These are phyloP conservation scores for Marmota monax DNA, from an alignment of 2,113 vertebrate genomes.

Conservation along the genomic window DNA sequence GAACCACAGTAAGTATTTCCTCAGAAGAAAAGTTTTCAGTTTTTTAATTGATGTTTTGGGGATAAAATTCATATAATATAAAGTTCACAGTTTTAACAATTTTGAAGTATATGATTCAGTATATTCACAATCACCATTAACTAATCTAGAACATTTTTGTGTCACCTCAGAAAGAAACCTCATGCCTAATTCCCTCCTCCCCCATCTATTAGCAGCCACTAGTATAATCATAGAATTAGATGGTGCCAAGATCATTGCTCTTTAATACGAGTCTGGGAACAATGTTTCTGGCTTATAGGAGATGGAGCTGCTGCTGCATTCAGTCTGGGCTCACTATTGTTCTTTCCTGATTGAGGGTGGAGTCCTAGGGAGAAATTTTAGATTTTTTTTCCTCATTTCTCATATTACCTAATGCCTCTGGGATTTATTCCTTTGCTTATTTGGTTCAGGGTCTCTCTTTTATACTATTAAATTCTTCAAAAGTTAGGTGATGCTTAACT, in stretches of 20 bases:
- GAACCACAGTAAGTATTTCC: background rate
- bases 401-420: background rate
- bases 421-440: background rate
- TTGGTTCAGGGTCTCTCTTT: background rate
- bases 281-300: background rate
- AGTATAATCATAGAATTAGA: background rate
- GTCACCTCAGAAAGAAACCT: background rate
- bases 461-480: constrained; percentile 1
- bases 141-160: background rate
- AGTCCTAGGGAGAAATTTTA: background rate
- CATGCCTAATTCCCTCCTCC: background rate
- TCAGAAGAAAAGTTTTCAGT: background rate
- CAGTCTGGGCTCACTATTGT: background rate
- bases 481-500: background rate
- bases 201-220: background rate
- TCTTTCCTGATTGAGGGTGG: background rate
- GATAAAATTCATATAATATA: background rate
- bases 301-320: background rate
- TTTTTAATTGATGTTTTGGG: background rate
- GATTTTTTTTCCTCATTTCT: background rate
- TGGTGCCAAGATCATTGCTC: background rate
- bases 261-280: background rate
- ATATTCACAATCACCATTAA: background rate
- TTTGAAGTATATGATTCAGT: background rate
- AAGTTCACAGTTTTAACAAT: constrained; percentile 8